Evolutionary conservation across 2,113 vertebrate genomes (phyloP).

Genomic region (Acanthochromis polyacanthus): DNA sequence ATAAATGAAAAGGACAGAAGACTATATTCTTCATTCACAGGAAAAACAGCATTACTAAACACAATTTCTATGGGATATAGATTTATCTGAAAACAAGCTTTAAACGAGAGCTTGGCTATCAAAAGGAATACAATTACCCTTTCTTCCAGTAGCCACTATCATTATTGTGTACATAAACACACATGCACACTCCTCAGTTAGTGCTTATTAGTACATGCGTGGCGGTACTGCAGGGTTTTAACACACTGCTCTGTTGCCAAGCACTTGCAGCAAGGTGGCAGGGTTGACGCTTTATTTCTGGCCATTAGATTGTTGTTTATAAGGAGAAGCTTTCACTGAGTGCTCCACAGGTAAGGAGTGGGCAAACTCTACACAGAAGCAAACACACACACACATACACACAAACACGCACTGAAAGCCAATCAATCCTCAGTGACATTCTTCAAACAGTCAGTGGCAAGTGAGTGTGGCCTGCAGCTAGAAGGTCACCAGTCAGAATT

Average conservation of each 20-base stretch:
- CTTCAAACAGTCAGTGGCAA: conserved; percentile 49
- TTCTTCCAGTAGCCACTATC: background rate
- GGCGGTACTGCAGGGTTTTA: conserved; percentile 29
- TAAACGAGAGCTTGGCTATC: conserved; percentile 13
- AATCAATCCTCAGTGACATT: conserved; percentile 46
- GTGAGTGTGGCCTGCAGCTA: conserved; percentile 29
- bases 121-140: background rate
- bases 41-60: conserved; percentile 10
- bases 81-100: conserved; percentile 43
- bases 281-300: conserved; percentile 4
- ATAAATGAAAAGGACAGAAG: too few species aligned
- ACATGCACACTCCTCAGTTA: conserved; percentile 5
- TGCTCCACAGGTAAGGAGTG: conserved; percentile 15
- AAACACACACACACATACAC: background rate
- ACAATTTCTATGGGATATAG: conserved; percentile 30
- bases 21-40: background rate
- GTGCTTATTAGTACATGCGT: conserved; percentile 1
- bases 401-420: conserved; percentile 7
- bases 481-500: conserved; percentile 49
- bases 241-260: conserved; percentile 11
- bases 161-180: conserved; percentile 18
- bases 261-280: background rate
- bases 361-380: background rate
- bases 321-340: conserved; percentile 14
- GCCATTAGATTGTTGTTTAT: conserved; percentile 8